Base-by-base conservation (phyloP, 2,888 invertebrate genomes). In the Drosophila fungiperda region DNA sequence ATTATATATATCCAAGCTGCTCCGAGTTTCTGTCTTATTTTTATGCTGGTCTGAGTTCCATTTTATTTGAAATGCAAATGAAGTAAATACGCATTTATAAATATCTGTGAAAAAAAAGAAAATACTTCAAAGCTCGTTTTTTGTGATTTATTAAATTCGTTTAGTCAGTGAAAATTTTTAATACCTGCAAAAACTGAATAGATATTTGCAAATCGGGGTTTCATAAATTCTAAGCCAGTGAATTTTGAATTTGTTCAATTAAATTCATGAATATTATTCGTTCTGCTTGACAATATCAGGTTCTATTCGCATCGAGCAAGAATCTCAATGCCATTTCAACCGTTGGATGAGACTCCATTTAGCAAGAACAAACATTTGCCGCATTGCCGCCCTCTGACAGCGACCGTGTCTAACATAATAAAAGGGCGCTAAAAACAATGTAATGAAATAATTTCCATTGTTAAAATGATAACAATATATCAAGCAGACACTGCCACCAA, bases 401-500 rank as follows among this genome's bases (percentile, higher is more conserved):
- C 40, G 32, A 62, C 61, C 59, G 62, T 82, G 90, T 82, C 88
- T 83, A 76, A 86, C 87, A 90, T 73, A 88, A 84, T 88, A 71
- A 84, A 79, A 74, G 68, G 72, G 73, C 78, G 73, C 85, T 77
- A 73, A 81, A 87, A 82, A 90, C 89, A 90, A 84, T 87, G 90
- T 91, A 91, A 91, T 91, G 91, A 92, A 91, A 92, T 91, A 89
- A 91, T 91, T 91, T 91, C 73, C 81, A 87, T 89, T 84, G 87
- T 91, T 89, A 71, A 90, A 91, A 92, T 92, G 89, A 92, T 91
- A 91, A 92, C 89, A 90, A 92, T 91, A 92, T 92, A 92, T 91
- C 91, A 92, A 89, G 82, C 72, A 89, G 91, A 87, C 86, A 83
- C 87, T 80, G 84, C 80, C 77, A 82, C 72, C 80, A 59, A 57